Base-by-base conservation (phyloP, 2,113 vertebrate genomes). In the Oceanodroma tethys region DNA sequence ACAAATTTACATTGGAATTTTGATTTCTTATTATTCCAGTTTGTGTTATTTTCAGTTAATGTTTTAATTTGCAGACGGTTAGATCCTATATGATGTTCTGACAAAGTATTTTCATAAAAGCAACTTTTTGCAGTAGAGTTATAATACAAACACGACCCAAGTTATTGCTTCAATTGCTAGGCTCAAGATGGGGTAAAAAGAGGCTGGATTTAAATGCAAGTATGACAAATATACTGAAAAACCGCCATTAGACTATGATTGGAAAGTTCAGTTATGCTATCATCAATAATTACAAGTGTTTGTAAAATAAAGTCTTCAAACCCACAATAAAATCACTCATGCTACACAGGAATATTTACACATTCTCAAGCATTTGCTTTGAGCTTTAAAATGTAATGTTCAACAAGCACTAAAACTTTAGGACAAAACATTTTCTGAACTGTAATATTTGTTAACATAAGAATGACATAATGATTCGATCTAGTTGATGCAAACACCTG, bases 81-180 rank as follows among this genome's bases (percentile, higher is more conserved):
- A 94, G 83, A 88, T 93, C 30, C 36, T 38, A 43, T 4, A 27
- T 11, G 9, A 86, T 45, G 16, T 59, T 89, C 50, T 87, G 22
- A 82, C 21, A 32, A 70, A 78, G 15, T 45, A 34, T 75, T 76
- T 75, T 45, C 81, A 83, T 56, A 86, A 81, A 56, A 90, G 32
- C 45, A 90, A 86, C 55, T 74, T 78, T 92, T 89, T 88, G 13
- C 84, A 65, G 86, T 58, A 26, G 18, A 65, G 17, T 56, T 66
- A 56, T 4, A 80, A 83, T n/a, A 83, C 14, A 74, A 45, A 84
- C 34, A 83, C 15, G 8, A 72, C 32, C 5, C 25, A 94, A 67
- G 72, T 88, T 88, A 97, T 94, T 83, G 81, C 88, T 93, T 85
- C 53, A 97, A 96, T 80, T 95, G 45, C 83, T 78, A 94, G 36